Conservation (phyloP, 2,113 vertebrate species). For the Lathamus discolor region DNA sequence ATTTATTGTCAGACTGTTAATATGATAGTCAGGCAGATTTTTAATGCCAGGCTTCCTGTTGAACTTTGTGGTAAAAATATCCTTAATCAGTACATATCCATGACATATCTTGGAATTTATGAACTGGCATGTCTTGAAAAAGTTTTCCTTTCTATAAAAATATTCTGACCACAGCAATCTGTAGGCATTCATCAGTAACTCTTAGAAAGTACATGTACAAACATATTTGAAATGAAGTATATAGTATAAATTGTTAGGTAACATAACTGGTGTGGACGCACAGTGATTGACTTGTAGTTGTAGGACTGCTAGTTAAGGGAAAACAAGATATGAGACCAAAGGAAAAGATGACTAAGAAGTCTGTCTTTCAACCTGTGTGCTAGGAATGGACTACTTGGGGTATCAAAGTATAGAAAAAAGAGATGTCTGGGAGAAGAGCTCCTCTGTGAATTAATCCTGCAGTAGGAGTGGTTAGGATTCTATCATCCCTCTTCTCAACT, state of each 20-base stretch:
- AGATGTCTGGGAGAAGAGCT: not conserved
- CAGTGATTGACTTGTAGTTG: not conserved
- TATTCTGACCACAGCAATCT: not conserved
- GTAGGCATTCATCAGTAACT: not conserved
- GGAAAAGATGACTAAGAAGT: not conserved
- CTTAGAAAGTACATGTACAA: not conserved
- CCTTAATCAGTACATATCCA: not conserved
- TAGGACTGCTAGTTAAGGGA: not conserved
- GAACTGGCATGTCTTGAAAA: not conserved
- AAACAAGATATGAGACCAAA: not conserved
- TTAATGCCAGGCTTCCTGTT: not conserved
- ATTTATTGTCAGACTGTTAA: not conserved
- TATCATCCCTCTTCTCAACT: not conserved
- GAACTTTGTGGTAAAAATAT: not conserved
- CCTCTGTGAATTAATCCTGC: not conserved
- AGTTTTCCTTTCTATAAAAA: not conserved
- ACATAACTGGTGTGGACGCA: not conserved
- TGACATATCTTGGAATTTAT: not conserved
- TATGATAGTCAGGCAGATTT: not conserved
- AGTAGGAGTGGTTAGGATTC: not conserved
- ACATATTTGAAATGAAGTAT: not conserved
- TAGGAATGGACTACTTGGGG: not conserved
- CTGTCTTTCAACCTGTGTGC: not conserved
- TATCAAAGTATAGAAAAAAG: not conserved
- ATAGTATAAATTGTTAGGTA: not conserved